phyloP scores from a whole-genome alignment of 2,888 invertebrate genomes.

The Harpalus rubripes region DNA sequence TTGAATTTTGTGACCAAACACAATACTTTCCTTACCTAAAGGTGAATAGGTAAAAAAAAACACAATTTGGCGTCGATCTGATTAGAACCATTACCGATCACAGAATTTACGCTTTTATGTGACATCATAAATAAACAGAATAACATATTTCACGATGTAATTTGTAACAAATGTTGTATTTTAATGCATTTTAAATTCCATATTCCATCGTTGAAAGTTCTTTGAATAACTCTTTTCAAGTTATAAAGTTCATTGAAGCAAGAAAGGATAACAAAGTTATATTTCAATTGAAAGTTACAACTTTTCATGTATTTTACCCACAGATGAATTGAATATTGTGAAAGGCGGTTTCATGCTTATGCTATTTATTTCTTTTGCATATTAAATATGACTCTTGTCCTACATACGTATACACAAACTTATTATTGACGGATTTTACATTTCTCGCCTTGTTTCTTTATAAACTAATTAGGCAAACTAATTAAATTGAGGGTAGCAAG shows the following conservation, averaged over 20 bases:
- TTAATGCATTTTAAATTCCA: conserved; percentile 8
- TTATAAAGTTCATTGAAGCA: conserved; percentile 37
- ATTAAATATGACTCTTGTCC: conserved; percentile 42
- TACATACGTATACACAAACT: conserved; percentile 19
- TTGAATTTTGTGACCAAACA: too few species aligned
- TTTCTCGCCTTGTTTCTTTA: not conserved
- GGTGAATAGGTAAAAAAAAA: too few species aligned
- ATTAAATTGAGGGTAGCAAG: not conserved
- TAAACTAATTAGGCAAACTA: not conserved
- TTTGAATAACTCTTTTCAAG: conserved; percentile 33
- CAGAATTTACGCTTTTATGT: too few species aligned
- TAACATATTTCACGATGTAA: not conserved
- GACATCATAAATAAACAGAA: too few species aligned
- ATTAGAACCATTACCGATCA: too few species aligned
- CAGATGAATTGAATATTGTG: conserved; percentile 44
- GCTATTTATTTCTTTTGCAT: conserved; percentile 21
- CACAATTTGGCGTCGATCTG: too few species aligned
- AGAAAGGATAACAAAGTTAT: conserved; percentile 36
- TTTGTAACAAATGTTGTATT: not conserved
- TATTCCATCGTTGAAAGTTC: conserved; percentile 8
- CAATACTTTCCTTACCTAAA: too few species aligned
- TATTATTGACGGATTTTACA: not conserved
- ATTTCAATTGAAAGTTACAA: conserved; percentile 38
- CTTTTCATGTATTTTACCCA: conserved; percentile 25
- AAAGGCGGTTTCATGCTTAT: conserved; percentile 31